A percentile compares a stretch with the other conserved stretches of the same genome.
Conservation (phyloP, 1,140 invertebrate species). For the Bombus superbus region DNA sequence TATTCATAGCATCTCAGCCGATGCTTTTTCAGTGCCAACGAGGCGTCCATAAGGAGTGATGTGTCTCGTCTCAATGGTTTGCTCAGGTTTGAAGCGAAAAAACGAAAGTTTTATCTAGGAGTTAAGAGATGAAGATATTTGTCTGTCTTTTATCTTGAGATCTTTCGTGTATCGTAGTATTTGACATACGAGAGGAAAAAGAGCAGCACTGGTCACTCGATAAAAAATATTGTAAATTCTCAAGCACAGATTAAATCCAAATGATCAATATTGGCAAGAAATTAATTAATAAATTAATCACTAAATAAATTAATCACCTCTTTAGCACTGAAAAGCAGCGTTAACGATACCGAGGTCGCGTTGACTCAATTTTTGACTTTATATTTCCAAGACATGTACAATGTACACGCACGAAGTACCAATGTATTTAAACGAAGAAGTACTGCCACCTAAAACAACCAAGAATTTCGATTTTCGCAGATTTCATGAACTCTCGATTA, state of each 20-base stretch:
- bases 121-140: background rate
- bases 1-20: conserved; percentile 37
- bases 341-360: conserved; percentile 37
- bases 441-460: background rate
- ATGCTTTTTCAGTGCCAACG: conserved; percentile 59
- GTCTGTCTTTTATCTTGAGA: background rate
- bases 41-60: conserved; percentile 18
- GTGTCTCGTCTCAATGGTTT: background rate
- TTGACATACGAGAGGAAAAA: too few relatives aligned
- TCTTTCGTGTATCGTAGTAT: too few relatives aligned
- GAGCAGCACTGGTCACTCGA: too few relatives aligned
- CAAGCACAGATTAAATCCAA: too few relatives aligned
- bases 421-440: conserved; percentile 1
- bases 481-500: background rate
- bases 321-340: conserved; percentile 62
- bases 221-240: too few relatives aligned
- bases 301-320: conserved; percentile 28
- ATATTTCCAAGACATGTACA: conserved; percentile 10
- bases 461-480: background rate
- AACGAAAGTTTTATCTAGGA: background rate
- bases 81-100: background rate
- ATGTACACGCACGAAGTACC: conserved; percentile 23
- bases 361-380: conserved; percentile 43
- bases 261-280: too few relatives aligned
- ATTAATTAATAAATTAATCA: background rate